Base-by-base conservation (phyloP, 1,140 invertebrate genomes). In the Trinorchestia longiramus region DNA sequence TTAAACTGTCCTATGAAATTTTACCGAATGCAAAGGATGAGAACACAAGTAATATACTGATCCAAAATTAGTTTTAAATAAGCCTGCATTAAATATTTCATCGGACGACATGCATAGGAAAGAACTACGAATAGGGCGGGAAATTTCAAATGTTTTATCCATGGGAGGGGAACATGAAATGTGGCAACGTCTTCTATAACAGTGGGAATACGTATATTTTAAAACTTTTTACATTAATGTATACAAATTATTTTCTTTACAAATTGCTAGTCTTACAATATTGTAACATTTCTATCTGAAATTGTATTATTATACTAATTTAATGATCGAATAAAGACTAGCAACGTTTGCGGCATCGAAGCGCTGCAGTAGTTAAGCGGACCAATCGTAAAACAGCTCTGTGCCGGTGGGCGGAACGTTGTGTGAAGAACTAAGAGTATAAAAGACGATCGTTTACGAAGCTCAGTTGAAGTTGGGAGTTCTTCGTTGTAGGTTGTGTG, bases 401-500 rank as follows among this genome's bases (percentile, higher is more conserved):
- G 92, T 43, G 43, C 92, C 92, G 92, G 92, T 94, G 92, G 92
- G 92, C 92, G 92, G 92, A 94, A 94, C 92, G 92, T 94, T 94
- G 92, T 23, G 0, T 77, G 62, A 23, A 77, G 62, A 77, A 77
- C 11, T 36, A 77, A 77, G 62, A 77, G 43, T 94, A 94, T 90
- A 94, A 94, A 45, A 94, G 92, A 43, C 44, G 43, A 94, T 45
- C 92, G 92, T 94, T 94, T 94, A 4, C 40, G 43, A 42, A 92
- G 92, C 92, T 94, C 44, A 94, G 92, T 94, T 94, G 92, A 43
- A 94, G 92, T 94, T 94, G 36, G 92, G 44, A 43, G 92, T 94
- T 94, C 92, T 94, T 94, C 92, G 92, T 45, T 19, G 92, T 94
- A 94, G 92, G 92, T 94, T 94, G 92, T 94, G 92, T 94, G 92